These are phyloP conservation scores for Falco biarmicus DNA, from an alignment of 2,797 vertebrate genomes.

Conservation along the genomic window DNA sequence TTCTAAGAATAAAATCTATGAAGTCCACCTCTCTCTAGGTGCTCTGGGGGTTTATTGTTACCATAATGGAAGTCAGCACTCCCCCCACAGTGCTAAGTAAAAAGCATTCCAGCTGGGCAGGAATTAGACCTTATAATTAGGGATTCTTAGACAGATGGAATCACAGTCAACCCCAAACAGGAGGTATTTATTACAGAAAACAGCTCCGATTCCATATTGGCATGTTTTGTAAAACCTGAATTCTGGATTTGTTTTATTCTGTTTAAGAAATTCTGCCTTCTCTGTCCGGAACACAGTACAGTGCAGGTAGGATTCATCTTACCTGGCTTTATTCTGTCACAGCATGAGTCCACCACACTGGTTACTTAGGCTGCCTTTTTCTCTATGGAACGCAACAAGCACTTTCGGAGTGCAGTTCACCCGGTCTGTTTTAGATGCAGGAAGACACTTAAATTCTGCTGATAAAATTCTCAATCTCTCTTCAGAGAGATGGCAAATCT, in stretches of 20 bases:
- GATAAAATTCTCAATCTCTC: background rate
- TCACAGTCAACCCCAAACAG: background rate
- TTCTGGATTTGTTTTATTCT: background rate
- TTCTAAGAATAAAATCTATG: slow-evolving; percentile 36
- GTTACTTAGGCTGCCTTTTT: background rate
- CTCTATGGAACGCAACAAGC: background rate
- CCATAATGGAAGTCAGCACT: slow-evolving; percentile 37
- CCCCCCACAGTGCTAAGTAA: slow-evolving; percentile 2
- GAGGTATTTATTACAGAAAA: slow-evolving; percentile 16
- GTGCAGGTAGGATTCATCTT: background rate
- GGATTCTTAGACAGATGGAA: slow-evolving; percentile 8
- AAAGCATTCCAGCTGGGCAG: slow-evolving; percentile 59
- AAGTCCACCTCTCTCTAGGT: slow-evolving; percentile 22
- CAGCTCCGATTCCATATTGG: background rate
- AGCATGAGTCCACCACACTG: background rate
- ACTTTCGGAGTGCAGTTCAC: background rate
- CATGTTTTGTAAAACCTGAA: background rate
- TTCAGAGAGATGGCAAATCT: background rate
- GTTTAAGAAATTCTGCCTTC: background rate
- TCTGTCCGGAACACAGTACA: background rate
- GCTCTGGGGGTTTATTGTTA: slow-evolving; percentile 43
- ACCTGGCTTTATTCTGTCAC: background rate
- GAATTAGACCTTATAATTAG: slow-evolving; percentile 29
- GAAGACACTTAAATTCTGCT: background rate
- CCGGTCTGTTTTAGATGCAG: background rate